A percentile compares a stretch with the other conserved stretches of the same genome.
phyloP scores from a whole-genome alignment of 1,140 invertebrate genomes.

The Euborellia annulipes region DNA sequence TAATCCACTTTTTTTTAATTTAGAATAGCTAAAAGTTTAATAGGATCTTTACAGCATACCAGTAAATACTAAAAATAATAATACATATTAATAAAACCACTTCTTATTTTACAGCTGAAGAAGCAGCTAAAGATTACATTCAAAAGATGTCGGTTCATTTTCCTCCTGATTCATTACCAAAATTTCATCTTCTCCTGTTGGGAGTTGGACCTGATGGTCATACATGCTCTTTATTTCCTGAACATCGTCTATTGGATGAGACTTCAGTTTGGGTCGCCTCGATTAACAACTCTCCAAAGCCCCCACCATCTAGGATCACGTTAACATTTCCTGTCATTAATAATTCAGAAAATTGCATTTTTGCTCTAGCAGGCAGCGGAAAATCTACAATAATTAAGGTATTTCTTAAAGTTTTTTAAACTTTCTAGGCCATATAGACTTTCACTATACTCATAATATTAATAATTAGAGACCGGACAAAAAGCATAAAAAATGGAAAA shows the following conservation, averaged over 20 bases:
- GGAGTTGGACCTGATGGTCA: conserved; percentile 98
- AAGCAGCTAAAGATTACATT: conserved; percentile 68
- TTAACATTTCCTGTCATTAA: conserved; percentile 88
- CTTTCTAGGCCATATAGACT: neutral
- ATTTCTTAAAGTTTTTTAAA: too few species aligned
- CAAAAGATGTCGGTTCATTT: conserved; percentile 47
- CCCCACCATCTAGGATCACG: conserved; percentile 78
- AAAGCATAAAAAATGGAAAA: neutral
- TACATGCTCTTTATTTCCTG: conserved; percentile 93
- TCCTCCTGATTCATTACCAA: conserved; percentile 37
- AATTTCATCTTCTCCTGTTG: conserved; percentile 77
- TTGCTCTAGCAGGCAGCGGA: conserved; percentile 62
- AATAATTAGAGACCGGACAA: neutral
- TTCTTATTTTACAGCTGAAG: conserved; percentile 40
- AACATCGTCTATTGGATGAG: conserved; percentile 55
- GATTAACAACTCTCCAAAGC: conserved; percentile 89
- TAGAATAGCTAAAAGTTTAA: too few species aligned
- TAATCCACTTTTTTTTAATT: too few species aligned
- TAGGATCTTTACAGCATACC: too few species aligned
- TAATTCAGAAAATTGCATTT: conserved; percentile 65
- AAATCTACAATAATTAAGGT: conserved; percentile 88
- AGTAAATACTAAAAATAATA: too few species aligned
- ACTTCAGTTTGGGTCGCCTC: conserved; percentile 55
- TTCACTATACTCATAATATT: neutral
- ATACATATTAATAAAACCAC: neutral